A percentile compares a stretch with the other conserved stretches of the same genome.
phyloP scores from a whole-genome alignment of 2,113 vertebrate species.

The Cyanistes caeruleus region DNA sequence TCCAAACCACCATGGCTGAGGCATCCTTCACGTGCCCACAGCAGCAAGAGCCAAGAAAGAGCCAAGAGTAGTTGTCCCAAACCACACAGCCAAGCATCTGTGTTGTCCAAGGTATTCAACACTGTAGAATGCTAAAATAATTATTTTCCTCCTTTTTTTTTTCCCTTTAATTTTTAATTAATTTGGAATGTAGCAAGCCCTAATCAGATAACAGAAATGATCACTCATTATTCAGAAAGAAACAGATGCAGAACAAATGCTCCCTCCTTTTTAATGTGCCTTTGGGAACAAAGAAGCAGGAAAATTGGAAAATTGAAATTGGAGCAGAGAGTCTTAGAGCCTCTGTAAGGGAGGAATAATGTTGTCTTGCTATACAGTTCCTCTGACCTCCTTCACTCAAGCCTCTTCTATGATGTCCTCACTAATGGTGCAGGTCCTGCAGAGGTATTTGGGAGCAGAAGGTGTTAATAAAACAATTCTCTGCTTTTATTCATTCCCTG shows the following conservation, averaged over 20 bases:
- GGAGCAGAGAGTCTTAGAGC: neutral
- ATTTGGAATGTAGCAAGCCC: neutral
- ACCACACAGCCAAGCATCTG: neutral
- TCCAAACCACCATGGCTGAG: neutral
- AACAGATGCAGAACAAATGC: constrained; percentile 2
- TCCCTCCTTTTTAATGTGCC: neutral
- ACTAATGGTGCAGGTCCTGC: neutral
- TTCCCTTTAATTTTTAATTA: neutral
- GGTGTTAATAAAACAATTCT: neutral
- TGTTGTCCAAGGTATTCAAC: neutral
- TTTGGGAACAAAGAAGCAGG: neutral
- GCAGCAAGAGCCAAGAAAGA: neutral
- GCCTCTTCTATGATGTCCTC: neutral
- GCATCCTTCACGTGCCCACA: neutral
- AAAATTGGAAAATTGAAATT: neutral
- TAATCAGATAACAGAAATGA: constrained; percentile 1
- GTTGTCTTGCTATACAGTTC: neutral
- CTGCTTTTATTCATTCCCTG: neutral
- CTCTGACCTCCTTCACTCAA: neutral
- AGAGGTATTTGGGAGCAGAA: neutral
- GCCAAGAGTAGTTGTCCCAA: neutral
- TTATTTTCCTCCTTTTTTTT: neutral
- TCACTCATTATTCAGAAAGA: neutral
- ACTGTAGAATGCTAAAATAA: neutral
- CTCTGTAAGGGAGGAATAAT: neutral